phyloP scores from a whole-genome alignment of 2,888 invertebrate genomes.

The Frankliniella fusca region DNA sequence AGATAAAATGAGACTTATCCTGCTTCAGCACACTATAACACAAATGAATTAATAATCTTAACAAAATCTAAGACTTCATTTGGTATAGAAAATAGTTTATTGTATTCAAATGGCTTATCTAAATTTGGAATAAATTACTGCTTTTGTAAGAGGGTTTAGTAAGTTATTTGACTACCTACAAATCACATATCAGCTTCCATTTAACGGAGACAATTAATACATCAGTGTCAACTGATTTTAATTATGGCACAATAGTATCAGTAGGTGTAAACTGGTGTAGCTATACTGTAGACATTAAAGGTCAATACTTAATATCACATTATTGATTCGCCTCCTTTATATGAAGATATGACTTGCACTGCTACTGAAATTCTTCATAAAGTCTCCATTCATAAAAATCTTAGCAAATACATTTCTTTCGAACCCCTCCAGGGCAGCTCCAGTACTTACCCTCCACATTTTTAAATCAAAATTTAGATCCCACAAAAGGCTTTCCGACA shows the following conservation, averaged over 20 bases:
- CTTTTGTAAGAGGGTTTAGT: background rate
- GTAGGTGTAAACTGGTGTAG: background rate
- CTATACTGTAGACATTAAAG: background rate
- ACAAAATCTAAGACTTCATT: background rate
- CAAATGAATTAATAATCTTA: background rate
- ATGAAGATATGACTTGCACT: background rate
- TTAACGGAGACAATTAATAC: background rate
- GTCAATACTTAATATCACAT: constrained; percentile 17
- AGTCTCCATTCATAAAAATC: too few relatives aligned
- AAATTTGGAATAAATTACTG: background rate
- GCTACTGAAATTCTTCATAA: background rate
- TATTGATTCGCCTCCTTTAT: background rate
- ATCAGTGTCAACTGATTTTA: background rate
- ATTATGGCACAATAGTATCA: constrained; percentile 16
- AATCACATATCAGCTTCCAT: background rate
- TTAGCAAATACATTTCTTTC: too few relatives aligned
- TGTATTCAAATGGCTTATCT: background rate
- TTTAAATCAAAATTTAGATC: too few relatives aligned
- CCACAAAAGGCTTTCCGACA: too few relatives aligned
- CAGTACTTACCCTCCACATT: too few relatives aligned
- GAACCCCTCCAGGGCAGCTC: too few relatives aligned
- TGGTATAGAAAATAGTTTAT: background rate
- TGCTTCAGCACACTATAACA: background rate
- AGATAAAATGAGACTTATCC: too few relatives aligned
- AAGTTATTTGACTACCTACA: too few relatives aligned